Conservation (phyloP, 2,888 invertebrate genomes). For the Polydesmus complanatus region DNA sequence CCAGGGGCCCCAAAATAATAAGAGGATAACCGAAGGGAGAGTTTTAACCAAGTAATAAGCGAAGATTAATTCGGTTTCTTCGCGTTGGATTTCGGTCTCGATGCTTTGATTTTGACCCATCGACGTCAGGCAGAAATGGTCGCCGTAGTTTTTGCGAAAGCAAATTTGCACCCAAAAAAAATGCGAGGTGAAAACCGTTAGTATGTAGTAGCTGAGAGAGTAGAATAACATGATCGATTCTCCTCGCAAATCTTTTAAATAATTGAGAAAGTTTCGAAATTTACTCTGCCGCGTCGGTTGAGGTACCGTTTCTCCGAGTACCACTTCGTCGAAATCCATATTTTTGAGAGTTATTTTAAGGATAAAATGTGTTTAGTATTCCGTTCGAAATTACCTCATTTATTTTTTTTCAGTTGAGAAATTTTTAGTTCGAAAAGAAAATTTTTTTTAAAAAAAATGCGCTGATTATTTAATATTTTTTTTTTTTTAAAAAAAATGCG, state of each 20-base stretch:
- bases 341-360: too few relatives aligned
- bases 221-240: background rate
- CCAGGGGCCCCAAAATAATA: slow-evolving; percentile 3
- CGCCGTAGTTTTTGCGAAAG: background rate
- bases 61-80: background rate
- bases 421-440: too few relatives aligned
- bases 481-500: too few relatives aligned
- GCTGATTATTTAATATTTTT: too few relatives aligned
- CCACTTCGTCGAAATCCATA: too few relatives aligned
- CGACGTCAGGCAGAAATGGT: background rate
- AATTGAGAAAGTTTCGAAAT: background rate
- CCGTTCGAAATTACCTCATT: too few relatives aligned
- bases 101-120: background rate
- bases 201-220: background rate
- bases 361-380: too few relatives aligned
- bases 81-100: background rate
- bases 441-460: too few relatives aligned
- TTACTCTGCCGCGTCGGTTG: too few relatives aligned
- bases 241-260: background rate
- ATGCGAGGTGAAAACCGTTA: background rate
- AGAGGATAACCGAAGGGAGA: slow-evolving; percentile 3
- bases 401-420: too few relatives aligned
- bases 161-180: background rate
- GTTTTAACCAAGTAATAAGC: background rate
- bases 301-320: too few relatives aligned